A percentile compares a stretch with the other conserved stretches of the same genome.
Conservation (phyloP, 2,888 invertebrate genomes). For the Epistrophe eligans region DNA sequence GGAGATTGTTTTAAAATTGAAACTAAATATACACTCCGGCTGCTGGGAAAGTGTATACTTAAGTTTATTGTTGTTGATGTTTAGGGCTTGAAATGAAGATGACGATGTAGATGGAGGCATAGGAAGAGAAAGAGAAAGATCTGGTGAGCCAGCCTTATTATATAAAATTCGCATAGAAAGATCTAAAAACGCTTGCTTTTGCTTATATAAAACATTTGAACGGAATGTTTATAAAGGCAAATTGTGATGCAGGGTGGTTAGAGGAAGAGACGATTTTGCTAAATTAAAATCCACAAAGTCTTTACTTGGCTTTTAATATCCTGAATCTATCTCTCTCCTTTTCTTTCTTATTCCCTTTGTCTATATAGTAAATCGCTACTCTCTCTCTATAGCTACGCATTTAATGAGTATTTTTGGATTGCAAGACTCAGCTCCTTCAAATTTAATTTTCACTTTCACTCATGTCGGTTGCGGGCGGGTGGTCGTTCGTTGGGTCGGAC, state of each 20-base stretch:
- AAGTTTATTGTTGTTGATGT: constrained; percentile 67
- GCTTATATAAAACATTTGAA: constrained; percentile 42
- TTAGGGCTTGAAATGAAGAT: neutral
- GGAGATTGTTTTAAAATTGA: constrained; percentile 73
- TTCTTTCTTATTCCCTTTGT: neutral
- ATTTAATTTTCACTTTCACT: constrained; percentile 76
- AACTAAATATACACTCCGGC: constrained; percentile 63
- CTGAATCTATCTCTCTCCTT: constrained; percentile 1
- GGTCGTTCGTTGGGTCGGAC: neutral
- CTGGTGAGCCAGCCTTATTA: neutral
- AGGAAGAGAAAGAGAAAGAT: neutral
- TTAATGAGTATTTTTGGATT: constrained; percentile 70
- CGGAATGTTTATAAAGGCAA: constrained; percentile 61
- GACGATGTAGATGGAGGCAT: neutral
- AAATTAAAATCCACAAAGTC: constrained; percentile 76
- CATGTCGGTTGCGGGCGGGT: constrained; percentile 56
- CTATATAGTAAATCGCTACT: neutral
- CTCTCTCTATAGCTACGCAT: constrained; percentile 52
- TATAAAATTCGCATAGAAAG: constrained; percentile 39
- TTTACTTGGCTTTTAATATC: constrained; percentile 73
- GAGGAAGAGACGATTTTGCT: constrained; percentile 53
- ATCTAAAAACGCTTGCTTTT: constrained; percentile 29
- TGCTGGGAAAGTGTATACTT: constrained; percentile 33
- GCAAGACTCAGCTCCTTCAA: constrained; percentile 73
- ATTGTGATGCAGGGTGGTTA: constrained; percentile 13